Base-by-base conservation (phyloP, 2,888 invertebrate species). In the Drosophila seclusa region DNA sequence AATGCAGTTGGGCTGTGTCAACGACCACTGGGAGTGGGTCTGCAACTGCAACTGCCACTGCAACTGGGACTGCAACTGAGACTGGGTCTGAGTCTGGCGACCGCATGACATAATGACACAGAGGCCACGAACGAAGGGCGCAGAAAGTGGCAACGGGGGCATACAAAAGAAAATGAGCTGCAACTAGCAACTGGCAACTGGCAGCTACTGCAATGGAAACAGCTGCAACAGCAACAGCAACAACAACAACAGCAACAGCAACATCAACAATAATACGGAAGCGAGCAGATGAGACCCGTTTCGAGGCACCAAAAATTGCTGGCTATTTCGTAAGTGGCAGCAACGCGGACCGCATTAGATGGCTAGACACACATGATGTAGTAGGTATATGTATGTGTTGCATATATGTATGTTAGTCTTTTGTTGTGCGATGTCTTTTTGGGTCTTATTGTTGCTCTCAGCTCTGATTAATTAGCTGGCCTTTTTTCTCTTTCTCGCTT, bases 101-200 rank as follows among this genome's bases (percentile, higher is more conserved):
- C 82, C 83, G 73, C 77, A 80, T 83, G 83, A 82, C 82, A 82
- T 82, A 82, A 82, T 82, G 74, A 83, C 82, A 78, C 75, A 75
- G 52, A 61, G 58, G 16, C n/a, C 40, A 32, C n/a, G 27, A 50
- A 50, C 34, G 45, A 53, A 48, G 63, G 58, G 61, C 45, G 45
- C 24, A 45, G 57, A 60, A 60, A 67, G 62, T 49, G 78, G 63
- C 34, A 45, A 27, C 52, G 55, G 38, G 34, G 61, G 24, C 29
- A 48, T 45, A 77, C 78, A 77, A 78, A 64, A 62, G 68, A 78
- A 78, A 76, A 78, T 49, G 45, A 72, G 45, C 71, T 65, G 75
- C 31, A 16, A 45, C 24, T 45, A 8, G 45, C 45, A 21, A 42
- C 42, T 21, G 40, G n/a, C 11, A 45, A 45, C 45, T 7, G 42